Evolutionary conservation across 2,113 vertebrate genomes (phyloP).

Genomic region (Vulpes vulpes): DNA sequence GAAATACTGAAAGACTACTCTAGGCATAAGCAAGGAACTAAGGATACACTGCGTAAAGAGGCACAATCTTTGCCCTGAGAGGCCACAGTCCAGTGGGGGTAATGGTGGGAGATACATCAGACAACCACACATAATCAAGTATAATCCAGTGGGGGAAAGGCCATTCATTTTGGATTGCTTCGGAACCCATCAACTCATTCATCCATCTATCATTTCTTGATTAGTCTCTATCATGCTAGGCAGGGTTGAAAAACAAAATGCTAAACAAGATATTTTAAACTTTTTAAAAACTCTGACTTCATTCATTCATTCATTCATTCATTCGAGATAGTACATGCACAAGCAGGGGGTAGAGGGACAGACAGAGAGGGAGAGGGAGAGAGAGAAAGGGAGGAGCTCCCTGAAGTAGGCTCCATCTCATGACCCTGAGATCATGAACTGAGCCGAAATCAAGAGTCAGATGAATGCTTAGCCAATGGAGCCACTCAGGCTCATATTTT

Average conservation of each 20-base stretch:
- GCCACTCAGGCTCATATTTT: background rate
- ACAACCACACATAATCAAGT: background rate
- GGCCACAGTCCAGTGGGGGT: rapidly evolving
- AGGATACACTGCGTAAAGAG: background rate
- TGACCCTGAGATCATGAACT: background rate
- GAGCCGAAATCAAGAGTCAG: background rate
- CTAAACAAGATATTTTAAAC: background rate
- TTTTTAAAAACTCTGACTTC: background rate
- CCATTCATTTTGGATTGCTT: background rate
- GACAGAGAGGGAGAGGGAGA: background rate
- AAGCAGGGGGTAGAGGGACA: background rate
- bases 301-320: no score
- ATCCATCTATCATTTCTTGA: background rate
- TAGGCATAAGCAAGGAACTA: background rate
- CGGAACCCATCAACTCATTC: background rate
- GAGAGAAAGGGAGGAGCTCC: no score
- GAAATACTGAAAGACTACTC: background rate
- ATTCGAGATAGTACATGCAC: background rate
- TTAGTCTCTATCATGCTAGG: background rate
- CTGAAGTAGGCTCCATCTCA: background rate
- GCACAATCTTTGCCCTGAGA: background rate
- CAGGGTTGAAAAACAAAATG: background rate
- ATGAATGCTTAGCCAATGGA: background rate
- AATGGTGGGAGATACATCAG: background rate
- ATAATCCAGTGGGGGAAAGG: background rate